Evolutionary conservation across 2,113 vertebrate genomes (phyloP).

Genomic region (Saccopteryx bilineata): DNA sequence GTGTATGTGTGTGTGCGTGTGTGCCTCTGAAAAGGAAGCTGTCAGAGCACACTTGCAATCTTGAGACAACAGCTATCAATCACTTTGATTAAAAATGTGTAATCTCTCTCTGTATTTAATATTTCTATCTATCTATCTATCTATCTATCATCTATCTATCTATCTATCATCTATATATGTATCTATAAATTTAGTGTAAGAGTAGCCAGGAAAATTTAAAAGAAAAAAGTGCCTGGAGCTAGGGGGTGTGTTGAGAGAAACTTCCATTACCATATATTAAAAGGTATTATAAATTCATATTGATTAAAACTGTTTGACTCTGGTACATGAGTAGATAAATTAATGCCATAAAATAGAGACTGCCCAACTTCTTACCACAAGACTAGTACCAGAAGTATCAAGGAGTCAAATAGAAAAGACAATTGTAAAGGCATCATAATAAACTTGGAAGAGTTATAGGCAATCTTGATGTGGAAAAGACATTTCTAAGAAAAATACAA

Average conservation of each 20-base stretch:
- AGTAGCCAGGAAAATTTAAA: not conserved
- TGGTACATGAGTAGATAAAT: conserved; percentile 23
- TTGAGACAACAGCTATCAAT: conserved; percentile 17
- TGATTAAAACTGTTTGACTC: not conserved
- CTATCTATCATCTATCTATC: not conserved
- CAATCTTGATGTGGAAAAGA: conserved; percentile 6
- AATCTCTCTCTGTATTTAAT: not conserved
- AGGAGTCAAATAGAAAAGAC: not conserved
- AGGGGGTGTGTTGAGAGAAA: not conserved
- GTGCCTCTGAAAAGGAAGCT: not conserved
- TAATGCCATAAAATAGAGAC: not conserved
- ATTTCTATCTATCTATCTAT: not conserved
- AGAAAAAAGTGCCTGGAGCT: not conserved
- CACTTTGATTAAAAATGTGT: not conserved
- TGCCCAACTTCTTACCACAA: not conserved
- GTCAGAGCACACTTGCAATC: not conserved
- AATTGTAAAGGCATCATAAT: not conserved
- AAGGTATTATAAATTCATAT: conserved; percentile 7
- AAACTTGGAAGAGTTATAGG: conserved; percentile 2
- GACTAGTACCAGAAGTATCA: conserved; percentile 21
- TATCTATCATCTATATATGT: not conserved
- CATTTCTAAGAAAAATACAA: conserved; percentile 18
- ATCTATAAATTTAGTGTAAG: not conserved
- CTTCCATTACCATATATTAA: not conserved
- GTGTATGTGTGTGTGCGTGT: not conserved